phyloP scores from a whole-genome alignment of 2,113 vertebrate species.

The Girardinichthys multiradiatus region DNA sequence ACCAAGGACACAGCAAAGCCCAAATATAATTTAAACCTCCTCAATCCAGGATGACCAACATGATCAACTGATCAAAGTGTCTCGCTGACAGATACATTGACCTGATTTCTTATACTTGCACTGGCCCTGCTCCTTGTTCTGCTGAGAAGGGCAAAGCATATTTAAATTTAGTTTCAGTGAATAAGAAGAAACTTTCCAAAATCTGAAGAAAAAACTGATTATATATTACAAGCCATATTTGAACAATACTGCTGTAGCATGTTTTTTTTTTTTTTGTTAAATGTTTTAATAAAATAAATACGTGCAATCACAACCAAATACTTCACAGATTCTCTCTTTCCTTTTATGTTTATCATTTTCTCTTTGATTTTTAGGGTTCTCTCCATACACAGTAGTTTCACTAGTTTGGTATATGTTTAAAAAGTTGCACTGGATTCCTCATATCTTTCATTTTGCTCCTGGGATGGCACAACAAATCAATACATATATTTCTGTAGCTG shows the following conservation, averaged over 20 bases:
- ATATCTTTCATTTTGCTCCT: slow-evolving; percentile 16
- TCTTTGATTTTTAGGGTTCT: neutral
- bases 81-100: neutral
- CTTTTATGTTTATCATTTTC: neutral
- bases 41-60: neutral
- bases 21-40: neutral
- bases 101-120: too few species aligned
- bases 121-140: too few species aligned
- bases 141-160: too few species aligned
- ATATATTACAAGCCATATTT: too few species aligned
- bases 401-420: slow-evolving; percentile 8
- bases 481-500: slow-evolving; percentile 18
- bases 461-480: slow-evolving; percentile 15
- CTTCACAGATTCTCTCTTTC: neutral
- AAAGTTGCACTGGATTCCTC: slow-evolving; percentile 5
- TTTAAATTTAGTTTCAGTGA: too few species aligned
- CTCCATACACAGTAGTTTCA: slow-evolving; percentile 9
- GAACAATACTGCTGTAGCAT: too few species aligned
- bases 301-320: too few species aligned
- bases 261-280: too few species aligned
- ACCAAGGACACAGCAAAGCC: neutral
- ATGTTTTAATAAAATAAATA: too few species aligned
- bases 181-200: too few species aligned
- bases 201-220: too few species aligned
- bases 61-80: neutral